Percentiles rank a stretch among this genome's conserved stretches.
These are phyloP conservation scores for Lophotis ruficrista DNA, from an alignment of 2,113 vertebrate genomes.

Conservation along the genomic window DNA sequence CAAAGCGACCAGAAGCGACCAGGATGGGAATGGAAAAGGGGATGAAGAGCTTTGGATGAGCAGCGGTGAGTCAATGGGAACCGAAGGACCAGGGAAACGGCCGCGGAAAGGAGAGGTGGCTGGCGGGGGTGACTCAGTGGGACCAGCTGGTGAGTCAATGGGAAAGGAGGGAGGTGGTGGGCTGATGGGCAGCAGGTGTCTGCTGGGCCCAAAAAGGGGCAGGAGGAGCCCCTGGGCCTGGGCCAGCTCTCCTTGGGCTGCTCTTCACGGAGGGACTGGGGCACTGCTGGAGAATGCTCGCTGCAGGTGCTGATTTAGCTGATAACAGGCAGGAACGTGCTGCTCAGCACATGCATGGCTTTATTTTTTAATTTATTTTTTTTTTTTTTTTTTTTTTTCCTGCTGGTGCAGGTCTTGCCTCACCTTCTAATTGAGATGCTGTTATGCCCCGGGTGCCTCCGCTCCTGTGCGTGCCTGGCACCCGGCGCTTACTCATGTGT, in stretches of 20 bases:
- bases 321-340: neutral
- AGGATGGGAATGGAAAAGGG: neutral
- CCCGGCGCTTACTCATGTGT: rapidly evolving
- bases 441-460: neutral
- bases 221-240: rapidly evolving
- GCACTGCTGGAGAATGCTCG: neutral
- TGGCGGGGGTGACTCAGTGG: neutral
- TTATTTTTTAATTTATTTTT: neutral
- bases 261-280: rapidly evolving
- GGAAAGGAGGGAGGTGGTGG: neutral
- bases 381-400: neutral
- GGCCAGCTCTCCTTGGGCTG: rapidly evolving
- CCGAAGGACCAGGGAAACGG: neutral
- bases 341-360: neutral
- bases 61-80: slow-evolving; percentile 51
- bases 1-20: neutral
- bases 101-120: neutral
- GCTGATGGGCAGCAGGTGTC: neutral
- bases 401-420: neutral
- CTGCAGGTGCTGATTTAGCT: rapidly evolving
- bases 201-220: neutral
- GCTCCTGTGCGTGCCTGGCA: neutral
- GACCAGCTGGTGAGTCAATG: neutral
- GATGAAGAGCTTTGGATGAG: neutral
- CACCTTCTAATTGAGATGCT: neutral